phyloP scores from a whole-genome alignment of 2,888 invertebrate species.

The Acanthosepion lycidas region DNA sequence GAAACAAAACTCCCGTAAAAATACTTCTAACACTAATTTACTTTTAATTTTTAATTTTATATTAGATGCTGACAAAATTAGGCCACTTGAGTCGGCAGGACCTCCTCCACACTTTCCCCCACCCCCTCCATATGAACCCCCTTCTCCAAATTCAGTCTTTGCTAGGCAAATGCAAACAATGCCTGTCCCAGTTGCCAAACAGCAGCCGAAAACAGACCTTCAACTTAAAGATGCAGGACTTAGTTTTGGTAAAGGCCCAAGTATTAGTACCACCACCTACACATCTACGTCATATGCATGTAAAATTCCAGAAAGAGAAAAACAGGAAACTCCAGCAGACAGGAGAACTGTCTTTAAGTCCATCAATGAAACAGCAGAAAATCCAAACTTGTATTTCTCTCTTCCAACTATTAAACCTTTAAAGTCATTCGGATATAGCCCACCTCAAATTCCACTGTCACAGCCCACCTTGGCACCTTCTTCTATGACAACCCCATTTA shows the following conservation, averaged over 20 bases:
- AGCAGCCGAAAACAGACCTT: background rate
- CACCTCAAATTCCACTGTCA: background rate
- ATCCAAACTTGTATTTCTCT: background rate
- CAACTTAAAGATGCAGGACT: background rate
- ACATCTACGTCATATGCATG: background rate
- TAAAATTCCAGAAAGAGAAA: background rate
- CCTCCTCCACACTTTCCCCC: background rate
- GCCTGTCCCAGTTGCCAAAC: background rate
- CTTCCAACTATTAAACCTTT: slow-evolving; percentile 40
- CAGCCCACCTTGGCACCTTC: background rate
- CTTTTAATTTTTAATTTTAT: slow-evolving; percentile 35
- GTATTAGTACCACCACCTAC: background rate
- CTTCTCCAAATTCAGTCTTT: background rate
- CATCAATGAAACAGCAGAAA: background rate
- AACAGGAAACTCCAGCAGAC: background rate
- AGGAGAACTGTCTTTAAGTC: background rate
- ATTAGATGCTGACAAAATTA: slow-evolving; percentile 34
- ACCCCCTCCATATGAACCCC: slow-evolving; percentile 11
- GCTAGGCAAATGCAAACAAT: background rate
- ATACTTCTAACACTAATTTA: background rate
- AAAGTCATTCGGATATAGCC: background rate
- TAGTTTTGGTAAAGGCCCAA: background rate
- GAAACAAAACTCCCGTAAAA: background rate
- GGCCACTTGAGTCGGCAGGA: background rate
- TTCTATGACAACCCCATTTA: background rate